Conservation (phyloP, 2,888 invertebrate species). For the Encarsia formosa region DNA sequence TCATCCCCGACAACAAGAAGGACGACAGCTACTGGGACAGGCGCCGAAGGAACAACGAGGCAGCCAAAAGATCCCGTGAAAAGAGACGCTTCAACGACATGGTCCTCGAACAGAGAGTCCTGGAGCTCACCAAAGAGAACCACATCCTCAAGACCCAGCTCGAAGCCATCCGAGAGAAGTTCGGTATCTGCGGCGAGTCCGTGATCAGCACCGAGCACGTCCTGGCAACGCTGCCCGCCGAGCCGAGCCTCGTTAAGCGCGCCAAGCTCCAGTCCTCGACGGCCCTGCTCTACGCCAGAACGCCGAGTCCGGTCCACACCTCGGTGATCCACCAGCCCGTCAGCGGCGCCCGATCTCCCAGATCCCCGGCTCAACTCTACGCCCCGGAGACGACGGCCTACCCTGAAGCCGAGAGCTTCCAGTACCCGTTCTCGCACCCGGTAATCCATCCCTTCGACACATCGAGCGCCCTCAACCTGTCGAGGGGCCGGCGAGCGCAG, state of each 20-base stretch:
- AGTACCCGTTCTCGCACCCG: constrained; percentile 51
- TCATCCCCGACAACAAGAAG: constrained; percentile 94
- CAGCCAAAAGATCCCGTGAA: constrained; percentile 93
- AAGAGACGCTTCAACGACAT: constrained; percentile 94
- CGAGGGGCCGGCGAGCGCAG: constrained; percentile 57
- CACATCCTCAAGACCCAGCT: constrained; percentile 90
- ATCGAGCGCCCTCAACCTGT: constrained; percentile 70
- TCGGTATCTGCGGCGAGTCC: constrained; percentile 82
- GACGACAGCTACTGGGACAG: constrained; percentile 98
- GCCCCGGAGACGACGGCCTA: constrained; percentile 42
- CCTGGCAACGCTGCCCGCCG: constrained; percentile 78
- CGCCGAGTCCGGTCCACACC: constrained; percentile 58
- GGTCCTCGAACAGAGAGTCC: constrained; percentile 90
- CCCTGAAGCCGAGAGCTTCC: constrained; percentile 52
- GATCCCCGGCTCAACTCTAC: constrained; percentile 41
- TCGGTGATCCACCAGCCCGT: constrained; percentile 61
- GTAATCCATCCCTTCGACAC: constrained; percentile 45
- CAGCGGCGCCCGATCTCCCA: constrained; percentile 45
- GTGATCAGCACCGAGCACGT: constrained; percentile 87
- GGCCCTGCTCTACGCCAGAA: constrained; percentile 56
- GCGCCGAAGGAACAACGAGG: constrained; percentile 92
- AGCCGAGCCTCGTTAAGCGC: constrained; percentile 80
- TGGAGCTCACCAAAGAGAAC: constrained; percentile 93
- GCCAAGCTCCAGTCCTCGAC: constrained; percentile 53
- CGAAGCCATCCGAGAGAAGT: constrained; percentile 88